Evolutionary conservation across 2,888 invertebrate genomes (phyloP).

Genomic region (Ochropleura leucogaster): DNA sequence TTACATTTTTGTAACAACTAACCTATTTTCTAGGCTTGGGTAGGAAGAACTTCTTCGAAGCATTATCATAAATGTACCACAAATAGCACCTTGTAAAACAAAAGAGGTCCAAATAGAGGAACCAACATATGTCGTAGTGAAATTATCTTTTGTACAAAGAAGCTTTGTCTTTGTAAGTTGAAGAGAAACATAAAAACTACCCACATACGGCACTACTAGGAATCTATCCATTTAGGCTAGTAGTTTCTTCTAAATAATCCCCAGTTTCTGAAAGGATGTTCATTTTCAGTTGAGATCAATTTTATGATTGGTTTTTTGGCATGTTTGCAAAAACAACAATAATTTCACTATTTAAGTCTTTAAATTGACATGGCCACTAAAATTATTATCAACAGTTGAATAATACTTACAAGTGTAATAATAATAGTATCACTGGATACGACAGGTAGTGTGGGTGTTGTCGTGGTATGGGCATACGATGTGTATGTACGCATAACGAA

Average conservation of each 20-base stretch:
- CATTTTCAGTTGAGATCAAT: neutral
- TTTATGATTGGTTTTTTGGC: neutral
- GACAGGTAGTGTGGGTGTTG: too few species aligned
- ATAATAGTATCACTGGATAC: too few species aligned
- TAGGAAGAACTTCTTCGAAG: slow-evolving; percentile 9
- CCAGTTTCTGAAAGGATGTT: neutral
- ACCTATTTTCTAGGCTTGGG: neutral
- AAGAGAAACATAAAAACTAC: slow-evolving; percentile 21
- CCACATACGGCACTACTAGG: slow-evolving; percentile 17
- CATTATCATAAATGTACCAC: slow-evolving; percentile 17
- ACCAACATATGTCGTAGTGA: slow-evolving; percentile 38
- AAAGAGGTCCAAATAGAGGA: slow-evolving; percentile 28
- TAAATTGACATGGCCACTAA: too few species aligned
- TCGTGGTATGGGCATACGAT: too few species aligned
- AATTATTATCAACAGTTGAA: too few species aligned
- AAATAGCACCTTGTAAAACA: slow-evolving; percentile 28
- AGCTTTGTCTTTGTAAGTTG: slow-evolving; percentile 37
- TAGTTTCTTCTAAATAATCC: slow-evolving; percentile 7
- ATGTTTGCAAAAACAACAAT: neutral
- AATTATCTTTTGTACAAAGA: slow-evolving; percentile 52
- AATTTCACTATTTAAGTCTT: neutral
- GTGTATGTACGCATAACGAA: too few species aligned
- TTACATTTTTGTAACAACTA: neutral
- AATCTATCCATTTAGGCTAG: slow-evolving; percentile 6
- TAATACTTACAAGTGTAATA: too few species aligned